Evolutionary conservation across 2,888 invertebrate genomes (phyloP).

Genomic region (Drosophila eohydei): DNA sequence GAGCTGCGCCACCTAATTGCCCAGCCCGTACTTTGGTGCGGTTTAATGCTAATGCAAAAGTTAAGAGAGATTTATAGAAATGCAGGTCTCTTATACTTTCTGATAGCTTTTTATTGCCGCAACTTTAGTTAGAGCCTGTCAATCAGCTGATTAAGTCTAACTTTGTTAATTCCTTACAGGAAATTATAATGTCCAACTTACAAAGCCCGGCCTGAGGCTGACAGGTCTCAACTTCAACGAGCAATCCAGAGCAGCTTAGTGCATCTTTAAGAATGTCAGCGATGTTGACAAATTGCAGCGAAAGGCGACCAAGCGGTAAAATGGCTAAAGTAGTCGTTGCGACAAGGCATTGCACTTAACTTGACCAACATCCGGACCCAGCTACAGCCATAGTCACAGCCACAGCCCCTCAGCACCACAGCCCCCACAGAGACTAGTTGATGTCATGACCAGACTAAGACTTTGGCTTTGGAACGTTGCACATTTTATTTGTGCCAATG

Average conservation of each 20-base stretch:
- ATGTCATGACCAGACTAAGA: slow-evolving; percentile 46
- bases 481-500: slow-evolving; percentile 75
- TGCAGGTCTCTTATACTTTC: not conserved
- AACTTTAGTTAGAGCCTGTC: slow-evolving; percentile 20
- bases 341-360: slow-evolving; percentile 76
- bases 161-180: slow-evolving; percentile 43
- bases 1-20: slow-evolving; percentile 59
- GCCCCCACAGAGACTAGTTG: slow-evolving; percentile 8
- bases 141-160: slow-evolving; percentile 34
- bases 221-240: slow-evolving; percentile 19
- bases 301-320: slow-evolving; percentile 55
- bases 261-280: slow-evolving; percentile 64
- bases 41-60: slow-evolving; percentile 66
- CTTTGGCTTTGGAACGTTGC: slow-evolving; percentile 39
- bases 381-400: not conserved
- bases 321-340: slow-evolving; percentile 55
- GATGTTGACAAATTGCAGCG: slow-evolving; percentile 60
- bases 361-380: slow-evolving; percentile 58
- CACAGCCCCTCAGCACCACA: slow-evolving; percentile 2
- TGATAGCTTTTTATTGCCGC: not conserved
- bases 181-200: slow-evolving; percentile 51
- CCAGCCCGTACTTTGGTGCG: slow-evolving; percentile 23
- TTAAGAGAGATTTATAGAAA: slow-evolving; percentile 17
- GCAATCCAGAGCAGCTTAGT: slow-evolving; percentile 58
- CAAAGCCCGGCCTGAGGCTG: slow-evolving; percentile 28